phyloP scores from a whole-genome alignment of 2,797 vertebrate species.

The Podarcis siculus region DNA sequence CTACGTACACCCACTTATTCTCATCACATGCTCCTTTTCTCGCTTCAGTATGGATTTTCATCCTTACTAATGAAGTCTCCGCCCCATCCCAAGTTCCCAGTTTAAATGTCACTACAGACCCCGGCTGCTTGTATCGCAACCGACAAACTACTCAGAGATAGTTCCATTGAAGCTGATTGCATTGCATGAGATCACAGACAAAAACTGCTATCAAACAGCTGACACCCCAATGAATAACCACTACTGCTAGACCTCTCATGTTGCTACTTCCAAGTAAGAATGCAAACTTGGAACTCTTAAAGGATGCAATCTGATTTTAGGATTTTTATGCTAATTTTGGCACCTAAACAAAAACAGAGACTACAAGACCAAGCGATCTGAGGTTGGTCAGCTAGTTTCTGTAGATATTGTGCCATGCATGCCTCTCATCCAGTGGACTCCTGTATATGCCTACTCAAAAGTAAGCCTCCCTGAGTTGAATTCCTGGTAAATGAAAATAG shows the following conservation, averaged over 20 bases:
- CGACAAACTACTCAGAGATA: background rate
- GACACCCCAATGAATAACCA: no score
- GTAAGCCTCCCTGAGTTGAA: background rate
- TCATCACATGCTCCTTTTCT: background rate
- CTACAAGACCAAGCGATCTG: background rate
- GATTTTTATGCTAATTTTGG: background rate
- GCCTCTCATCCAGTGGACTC: background rate
- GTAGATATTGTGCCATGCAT: background rate
- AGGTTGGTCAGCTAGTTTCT: background rate
- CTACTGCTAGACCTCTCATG: background rate
- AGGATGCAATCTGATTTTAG: background rate
- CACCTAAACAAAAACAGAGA: slow-evolving; percentile 1
- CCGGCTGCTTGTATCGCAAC: background rate
- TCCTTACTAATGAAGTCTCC: background rate
- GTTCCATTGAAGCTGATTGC: background rate
- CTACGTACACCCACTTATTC: background rate
- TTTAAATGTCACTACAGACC: background rate
- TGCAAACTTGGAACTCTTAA: background rate
- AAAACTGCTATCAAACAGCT: background rate
- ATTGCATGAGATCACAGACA: background rate
- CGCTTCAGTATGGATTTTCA: background rate
- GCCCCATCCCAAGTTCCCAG: background rate
- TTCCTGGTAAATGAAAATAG: background rate
- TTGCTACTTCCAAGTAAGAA: background rate
- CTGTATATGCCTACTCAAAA: background rate